Percentiles rank a stretch among this genome's conserved stretches.
phyloP scores from a whole-genome alignment of 2,113 vertebrate species.

The Hemiscyllium ocellatum region DNA sequence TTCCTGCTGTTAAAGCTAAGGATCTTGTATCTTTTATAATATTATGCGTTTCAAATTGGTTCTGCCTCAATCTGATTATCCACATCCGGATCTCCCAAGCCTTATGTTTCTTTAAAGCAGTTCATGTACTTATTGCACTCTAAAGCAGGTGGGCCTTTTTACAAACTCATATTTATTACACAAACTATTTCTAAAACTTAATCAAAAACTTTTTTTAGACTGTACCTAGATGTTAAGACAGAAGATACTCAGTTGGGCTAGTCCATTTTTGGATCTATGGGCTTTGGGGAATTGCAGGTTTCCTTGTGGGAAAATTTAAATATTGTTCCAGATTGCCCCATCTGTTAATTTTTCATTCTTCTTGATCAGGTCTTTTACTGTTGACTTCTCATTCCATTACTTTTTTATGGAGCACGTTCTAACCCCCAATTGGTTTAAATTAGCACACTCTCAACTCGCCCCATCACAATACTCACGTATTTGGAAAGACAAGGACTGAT shows the following conservation, averaged over 20 bases:
- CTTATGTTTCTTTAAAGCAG: background rate
- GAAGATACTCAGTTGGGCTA: background rate
- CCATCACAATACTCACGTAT: background rate
- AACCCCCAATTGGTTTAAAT: background rate
- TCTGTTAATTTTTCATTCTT: background rate
- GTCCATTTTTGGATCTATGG: background rate
- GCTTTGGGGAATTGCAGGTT: background rate
- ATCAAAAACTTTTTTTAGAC: background rate
- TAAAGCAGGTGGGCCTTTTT: no score
- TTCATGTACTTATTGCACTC: background rate
- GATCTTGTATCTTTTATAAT: no score
- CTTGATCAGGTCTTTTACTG: background rate
- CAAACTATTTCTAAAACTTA: no score
- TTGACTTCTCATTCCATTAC: background rate
- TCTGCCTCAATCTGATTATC: no score
- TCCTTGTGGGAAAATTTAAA: background rate
- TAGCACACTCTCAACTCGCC: background rate
- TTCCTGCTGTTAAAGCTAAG: no score
- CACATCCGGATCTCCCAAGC: no score
- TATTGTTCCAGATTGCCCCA: background rate
- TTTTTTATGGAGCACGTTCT: background rate
- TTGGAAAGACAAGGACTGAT: no score
- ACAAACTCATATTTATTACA: background rate
- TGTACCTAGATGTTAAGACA: background rate
- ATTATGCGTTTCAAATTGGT: background rate